Evolutionary conservation across 2,888 invertebrate genomes (phyloP).

Genomic region (Caenorhabditis doughertyi): DNA sequence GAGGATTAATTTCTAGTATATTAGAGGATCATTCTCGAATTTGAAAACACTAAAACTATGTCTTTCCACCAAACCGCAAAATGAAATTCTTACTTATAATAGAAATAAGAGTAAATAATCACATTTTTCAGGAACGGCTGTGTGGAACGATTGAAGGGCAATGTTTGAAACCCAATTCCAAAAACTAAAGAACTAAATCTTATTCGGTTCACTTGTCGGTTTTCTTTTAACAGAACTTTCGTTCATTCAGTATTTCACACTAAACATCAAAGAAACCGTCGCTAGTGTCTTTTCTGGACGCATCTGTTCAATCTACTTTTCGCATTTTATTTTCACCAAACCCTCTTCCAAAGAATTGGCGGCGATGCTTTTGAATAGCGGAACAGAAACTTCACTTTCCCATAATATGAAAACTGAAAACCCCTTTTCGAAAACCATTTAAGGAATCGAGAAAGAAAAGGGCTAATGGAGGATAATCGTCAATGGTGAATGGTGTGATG

Average conservation of each 20-base stretch:
- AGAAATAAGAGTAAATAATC: background rate
- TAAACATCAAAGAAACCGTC: conserved; percentile 39
- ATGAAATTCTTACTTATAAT: background rate
- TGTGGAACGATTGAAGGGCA: background rate
- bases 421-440: conserved; percentile 9
- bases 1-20: background rate
- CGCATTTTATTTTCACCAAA: conserved; percentile 12
- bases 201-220: conserved; percentile 41
- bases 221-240: conserved; percentile 41
- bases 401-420: conserved; percentile 13
- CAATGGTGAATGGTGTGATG: conserved; percentile 50
- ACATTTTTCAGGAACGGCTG: background rate
- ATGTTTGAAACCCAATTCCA: background rate
- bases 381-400: conserved; percentile 8
- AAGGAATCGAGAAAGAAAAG: conserved; percentile 17
- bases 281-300: background rate
- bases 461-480: conserved; percentile 11
- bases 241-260: conserved; percentile 30
- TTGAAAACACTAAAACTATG: background rate
- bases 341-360: conserved; percentile 33
- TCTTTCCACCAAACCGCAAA: background rate
- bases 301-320: conserved; percentile 46
- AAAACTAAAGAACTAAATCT: background rate
- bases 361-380: conserved; percentile 16
- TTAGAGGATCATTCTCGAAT: background rate